A percentile compares a stretch with the other conserved stretches of the same genome.
phyloP scores from a whole-genome alignment of 2,113 vertebrate genomes.

The Seriola dumerili region DNA sequence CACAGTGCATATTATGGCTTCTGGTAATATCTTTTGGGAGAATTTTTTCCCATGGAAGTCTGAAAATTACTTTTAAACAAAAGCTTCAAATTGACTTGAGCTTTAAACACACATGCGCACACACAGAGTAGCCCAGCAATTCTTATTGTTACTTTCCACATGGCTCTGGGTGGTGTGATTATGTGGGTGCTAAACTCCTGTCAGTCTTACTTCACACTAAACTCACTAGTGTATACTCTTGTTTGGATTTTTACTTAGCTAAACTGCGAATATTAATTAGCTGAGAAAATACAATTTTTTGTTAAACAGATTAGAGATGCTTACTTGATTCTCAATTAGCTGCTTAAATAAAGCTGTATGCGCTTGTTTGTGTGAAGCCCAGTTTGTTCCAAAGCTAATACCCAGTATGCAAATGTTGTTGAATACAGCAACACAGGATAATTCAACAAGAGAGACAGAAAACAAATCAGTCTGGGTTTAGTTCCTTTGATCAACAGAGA shows the following conservation, averaged over 20 bases:
- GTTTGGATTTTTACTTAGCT: slow-evolving; percentile 71
- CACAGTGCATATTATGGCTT: neutral
- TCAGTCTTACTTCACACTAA: slow-evolving; percentile 55
- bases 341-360: slow-evolving; percentile 79
- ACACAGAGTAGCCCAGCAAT: neutral
- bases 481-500: slow-evolving; percentile 71
- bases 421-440: slow-evolving; percentile 47
- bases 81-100: slow-evolving; percentile 18
- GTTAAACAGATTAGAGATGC: slow-evolving; percentile 83
- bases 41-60: neutral
- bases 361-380: slow-evolving; percentile 71
- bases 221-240: slow-evolving; percentile 52
- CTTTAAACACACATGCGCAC: neutral
- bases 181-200: slow-evolving; percentile 51
- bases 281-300: slow-evolving; percentile 69
- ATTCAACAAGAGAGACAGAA: slow-evolving; percentile 67
- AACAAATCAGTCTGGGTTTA: slow-evolving; percentile 63
- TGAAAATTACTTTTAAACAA: neutral
- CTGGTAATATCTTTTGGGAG: neutral
- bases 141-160: slow-evolving; percentile 8
- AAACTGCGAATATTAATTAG: slow-evolving; percentile 79
- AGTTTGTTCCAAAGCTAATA: slow-evolving; percentile 77
- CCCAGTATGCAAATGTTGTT: slow-evolving; percentile 73
- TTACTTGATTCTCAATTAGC: slow-evolving; percentile 82
- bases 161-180: slow-evolving; percentile 21